Percentiles rank a stretch among this genome's conserved stretches.
These are phyloP conservation scores for Sisyra nigra DNA, from an alignment of 2,888 invertebrate species.

Conservation along the genomic window DNA sequence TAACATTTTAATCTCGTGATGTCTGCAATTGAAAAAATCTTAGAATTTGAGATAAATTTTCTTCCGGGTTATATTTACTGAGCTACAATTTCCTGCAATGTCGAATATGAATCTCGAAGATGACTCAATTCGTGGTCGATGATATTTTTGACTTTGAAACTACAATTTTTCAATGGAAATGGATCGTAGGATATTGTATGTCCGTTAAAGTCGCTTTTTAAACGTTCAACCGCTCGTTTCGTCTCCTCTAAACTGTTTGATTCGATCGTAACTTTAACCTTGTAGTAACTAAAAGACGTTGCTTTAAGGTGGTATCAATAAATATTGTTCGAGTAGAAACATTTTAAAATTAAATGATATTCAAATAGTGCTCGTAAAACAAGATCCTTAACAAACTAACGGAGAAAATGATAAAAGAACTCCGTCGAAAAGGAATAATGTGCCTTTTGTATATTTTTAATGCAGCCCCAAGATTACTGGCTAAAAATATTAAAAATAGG, in stretches of 20 bases:
- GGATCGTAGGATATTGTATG: slow-evolving; percentile 17
- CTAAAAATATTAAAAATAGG: slow-evolving; percentile 5
- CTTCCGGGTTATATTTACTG: neutral
- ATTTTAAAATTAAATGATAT: no score
- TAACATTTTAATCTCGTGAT: slow-evolving; percentile 15
- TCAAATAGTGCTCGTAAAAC: no score
- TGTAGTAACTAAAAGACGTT: slow-evolving; percentile 25
- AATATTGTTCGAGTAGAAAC: no score
- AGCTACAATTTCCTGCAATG: neutral
- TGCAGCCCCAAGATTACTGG: neutral
- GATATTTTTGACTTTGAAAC: slow-evolving; percentile 16
- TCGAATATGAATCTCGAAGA: neutral
- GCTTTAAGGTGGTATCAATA: neutral
- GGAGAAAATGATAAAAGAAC: no score
- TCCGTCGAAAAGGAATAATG: neutral
- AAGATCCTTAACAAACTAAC: no score
- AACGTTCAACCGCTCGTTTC: slow-evolving; percentile 23
- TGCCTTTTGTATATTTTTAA: no score
- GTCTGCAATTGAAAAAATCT: neutral
- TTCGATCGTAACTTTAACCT: slow-evolving; percentile 33
- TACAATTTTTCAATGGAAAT: slow-evolving; percentile 11
- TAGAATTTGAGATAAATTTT: neutral
- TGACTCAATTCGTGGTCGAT: slow-evolving; percentile 10
- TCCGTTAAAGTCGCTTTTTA: slow-evolving; percentile 18
- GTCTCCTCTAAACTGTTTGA: slow-evolving; percentile 24